phyloP scores from a whole-genome alignment of 2,113 vertebrate species.

The Delphinus delphis region DNA sequence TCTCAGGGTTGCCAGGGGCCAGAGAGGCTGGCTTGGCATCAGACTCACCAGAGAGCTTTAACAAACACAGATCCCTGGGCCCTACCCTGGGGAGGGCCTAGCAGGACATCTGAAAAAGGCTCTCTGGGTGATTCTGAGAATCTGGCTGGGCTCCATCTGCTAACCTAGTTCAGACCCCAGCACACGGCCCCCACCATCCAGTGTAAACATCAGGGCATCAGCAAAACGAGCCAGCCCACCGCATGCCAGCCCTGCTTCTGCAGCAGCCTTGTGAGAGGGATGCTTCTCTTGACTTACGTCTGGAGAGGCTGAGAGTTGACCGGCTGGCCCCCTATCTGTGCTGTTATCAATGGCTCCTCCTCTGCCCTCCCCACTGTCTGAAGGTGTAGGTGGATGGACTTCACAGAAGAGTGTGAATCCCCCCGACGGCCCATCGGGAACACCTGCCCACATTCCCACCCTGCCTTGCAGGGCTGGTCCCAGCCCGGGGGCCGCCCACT shows the following conservation, averaged over 20 bases:
- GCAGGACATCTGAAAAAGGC: not conserved
- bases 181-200: not conserved
- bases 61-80: not conserved
- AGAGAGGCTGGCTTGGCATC: not conserved
- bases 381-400: not conserved
- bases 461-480: not conserved
- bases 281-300: accelerated
- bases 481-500: not conserved
- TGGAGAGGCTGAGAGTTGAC: not conserved
- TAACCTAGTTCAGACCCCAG: not conserved
- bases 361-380: not conserved
- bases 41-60: not conserved
- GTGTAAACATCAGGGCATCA: not conserved
- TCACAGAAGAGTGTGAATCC: not conserved
- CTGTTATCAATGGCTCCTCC: not conserved
- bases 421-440: not conserved
- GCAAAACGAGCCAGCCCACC: too few species aligned
- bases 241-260: not conserved
- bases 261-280: not conserved
- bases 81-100: not conserved
- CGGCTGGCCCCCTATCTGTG: not conserved
- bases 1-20: not conserved
- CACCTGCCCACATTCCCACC: not conserved
- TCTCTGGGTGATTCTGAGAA: not conserved
- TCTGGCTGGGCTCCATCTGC: not conserved